phyloP scores from a whole-genome alignment of 2,113 vertebrate genomes.

The Cyprinodon variegatus region DNA sequence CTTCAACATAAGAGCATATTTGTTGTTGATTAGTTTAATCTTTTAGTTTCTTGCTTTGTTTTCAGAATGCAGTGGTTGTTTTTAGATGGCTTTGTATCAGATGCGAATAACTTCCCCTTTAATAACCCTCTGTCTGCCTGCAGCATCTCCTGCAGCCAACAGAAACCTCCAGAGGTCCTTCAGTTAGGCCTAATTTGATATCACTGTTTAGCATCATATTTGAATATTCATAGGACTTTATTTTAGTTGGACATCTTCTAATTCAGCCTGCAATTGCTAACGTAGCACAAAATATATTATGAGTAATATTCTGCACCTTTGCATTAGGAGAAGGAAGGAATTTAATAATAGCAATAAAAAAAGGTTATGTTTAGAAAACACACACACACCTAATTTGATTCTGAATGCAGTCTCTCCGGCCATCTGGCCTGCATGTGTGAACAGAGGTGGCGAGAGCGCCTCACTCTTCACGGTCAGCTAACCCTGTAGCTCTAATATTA shows the following conservation, averaged over 20 bases:
- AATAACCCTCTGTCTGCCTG: conserved; percentile 12
- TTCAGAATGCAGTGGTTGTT: neutral
- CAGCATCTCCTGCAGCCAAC: conserved; percentile 27
- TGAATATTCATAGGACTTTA: conserved; percentile 44
- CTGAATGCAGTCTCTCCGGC: conserved; percentile 29
- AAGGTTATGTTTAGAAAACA: conserved; percentile 37
- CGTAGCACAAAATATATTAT: neutral
- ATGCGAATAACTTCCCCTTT: neutral
- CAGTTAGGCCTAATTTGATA: conserved; percentile 36
- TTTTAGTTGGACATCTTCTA: conserved; percentile 4
- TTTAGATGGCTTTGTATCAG: neutral
- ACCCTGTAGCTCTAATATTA: conserved; percentile 64
- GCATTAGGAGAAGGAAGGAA: neutral
- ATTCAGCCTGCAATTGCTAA: neutral
- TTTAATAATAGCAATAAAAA: conserved; percentile 3
- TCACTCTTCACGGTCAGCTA: conserved; percentile 63
- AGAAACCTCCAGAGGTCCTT: conserved; percentile 31
- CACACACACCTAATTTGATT: conserved; percentile 31
- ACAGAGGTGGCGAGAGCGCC: conserved; percentile 54
- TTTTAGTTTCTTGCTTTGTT: neutral
- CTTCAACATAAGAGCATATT: neutral
- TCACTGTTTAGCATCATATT: conserved; percentile 14
- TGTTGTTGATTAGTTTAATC: neutral
- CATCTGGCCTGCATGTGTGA: conserved; percentile 71
- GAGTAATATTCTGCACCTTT: neutral